Evolutionary conservation across 2,888 invertebrate genomes (phyloP).

Genomic region (Apodemia mormo): DNA sequence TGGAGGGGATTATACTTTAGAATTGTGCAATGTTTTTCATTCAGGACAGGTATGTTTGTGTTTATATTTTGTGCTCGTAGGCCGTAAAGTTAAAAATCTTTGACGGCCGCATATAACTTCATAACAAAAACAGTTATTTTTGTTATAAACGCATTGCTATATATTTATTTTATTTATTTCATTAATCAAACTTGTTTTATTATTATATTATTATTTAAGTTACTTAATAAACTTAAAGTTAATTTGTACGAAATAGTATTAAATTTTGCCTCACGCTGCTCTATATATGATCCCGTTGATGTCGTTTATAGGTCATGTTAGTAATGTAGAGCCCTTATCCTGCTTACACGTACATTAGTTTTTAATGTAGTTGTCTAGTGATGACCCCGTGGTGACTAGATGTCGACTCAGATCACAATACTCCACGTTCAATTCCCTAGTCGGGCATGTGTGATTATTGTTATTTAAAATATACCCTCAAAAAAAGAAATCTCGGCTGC

Average conservation of each 20-base stretch:
- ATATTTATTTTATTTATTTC: neutral
- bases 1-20: conserved; percentile 92
- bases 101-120: neutral
- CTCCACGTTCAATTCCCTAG: too few relatives aligned
- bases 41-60: conserved; percentile 89
- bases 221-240: neutral
- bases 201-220: neutral
- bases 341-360: too few relatives aligned
- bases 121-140: neutral
- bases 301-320: conserved; percentile 47
- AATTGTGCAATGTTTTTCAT: conserved; percentile 93
- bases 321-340: neutral
- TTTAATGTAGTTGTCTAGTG: too few relatives aligned
- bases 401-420: too few relatives aligned
- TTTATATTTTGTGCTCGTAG: neutral
- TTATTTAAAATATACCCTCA: too few relatives aligned
- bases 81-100: neutral
- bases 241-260: neutral
- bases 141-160: neutral
- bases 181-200: neutral
- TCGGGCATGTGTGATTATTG: too few relatives aligned
- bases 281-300: conserved; percentile 50
- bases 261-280: neutral
- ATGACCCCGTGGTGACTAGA: too few relatives aligned
- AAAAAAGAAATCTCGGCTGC: too few relatives aligned